Percentiles rank a stretch among this genome's conserved stretches.
phyloP scores from a whole-genome alignment of 2,888 invertebrate genomes.

The Mechanitis messenoides region DNA sequence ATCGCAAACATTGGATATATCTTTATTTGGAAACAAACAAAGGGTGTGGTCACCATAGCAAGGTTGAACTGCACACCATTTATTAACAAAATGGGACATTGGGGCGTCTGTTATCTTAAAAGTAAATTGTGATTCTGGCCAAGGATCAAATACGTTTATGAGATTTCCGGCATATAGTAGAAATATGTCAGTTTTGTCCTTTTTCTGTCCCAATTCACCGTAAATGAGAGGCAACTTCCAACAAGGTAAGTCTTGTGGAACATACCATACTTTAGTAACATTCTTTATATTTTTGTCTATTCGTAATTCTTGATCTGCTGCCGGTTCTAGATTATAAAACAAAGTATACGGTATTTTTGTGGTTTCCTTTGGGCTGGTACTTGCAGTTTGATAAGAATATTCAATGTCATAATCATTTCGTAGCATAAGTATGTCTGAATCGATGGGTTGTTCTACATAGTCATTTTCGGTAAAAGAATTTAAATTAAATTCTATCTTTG shows the following conservation, averaged over 20 bases:
- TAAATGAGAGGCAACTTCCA: conserved; percentile 61
- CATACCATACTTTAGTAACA: conserved; percentile 48
- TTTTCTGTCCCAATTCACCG: conserved; percentile 42
- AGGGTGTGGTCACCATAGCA: conserved; percentile 67
- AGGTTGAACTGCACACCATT: conserved; percentile 59
- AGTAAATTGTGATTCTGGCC: conserved; percentile 12
- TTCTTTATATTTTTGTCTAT: conserved; percentile 21
- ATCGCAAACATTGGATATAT: conserved; percentile 48
- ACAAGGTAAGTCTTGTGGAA: conserved; percentile 56
- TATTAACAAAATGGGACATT: conserved; percentile 37
- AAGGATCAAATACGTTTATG: conserved; percentile 43
- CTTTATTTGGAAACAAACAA: conserved; percentile 50
- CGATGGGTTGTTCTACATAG: not conserved
- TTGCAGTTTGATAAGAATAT: conserved; percentile 1
- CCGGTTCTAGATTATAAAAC: conserved; percentile 55
- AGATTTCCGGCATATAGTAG: conserved; percentile 40
- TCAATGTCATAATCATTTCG: conserved; percentile 7
- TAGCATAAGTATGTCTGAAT: not conserved
- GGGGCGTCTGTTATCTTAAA: conserved; percentile 19
- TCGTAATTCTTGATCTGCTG: conserved; percentile 31
- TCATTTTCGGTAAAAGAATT: not conserved
- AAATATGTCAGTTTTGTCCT: conserved; percentile 44
- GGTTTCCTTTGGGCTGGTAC: conserved; percentile 9
- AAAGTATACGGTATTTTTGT: conserved; percentile 29
- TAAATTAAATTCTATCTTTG: not conserved